A percentile compares a stretch with the other conserved stretches of the same genome.
phyloP scores from a whole-genome alignment of 2,888 invertebrate genomes.

The Thalpophila matura region DNA sequence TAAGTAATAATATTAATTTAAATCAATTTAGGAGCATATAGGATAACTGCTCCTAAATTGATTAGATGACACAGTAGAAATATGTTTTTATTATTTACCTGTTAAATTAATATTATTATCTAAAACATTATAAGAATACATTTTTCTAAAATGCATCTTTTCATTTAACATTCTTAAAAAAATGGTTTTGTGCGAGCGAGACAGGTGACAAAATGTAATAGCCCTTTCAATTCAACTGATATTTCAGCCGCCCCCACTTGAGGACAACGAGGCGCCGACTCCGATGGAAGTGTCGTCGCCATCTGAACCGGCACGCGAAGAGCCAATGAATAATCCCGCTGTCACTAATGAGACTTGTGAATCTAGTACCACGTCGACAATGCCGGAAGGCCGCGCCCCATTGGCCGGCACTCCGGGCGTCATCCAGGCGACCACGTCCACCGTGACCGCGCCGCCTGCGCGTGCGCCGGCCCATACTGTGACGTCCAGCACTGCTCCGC shows the following conservation, averaged over 20 bases:
- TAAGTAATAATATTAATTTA: no score
- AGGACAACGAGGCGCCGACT: conserved; percentile 24
- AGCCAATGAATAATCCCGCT: conserved; percentile 27
- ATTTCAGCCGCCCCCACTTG: conserved; percentile 21
- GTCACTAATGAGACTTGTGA: conserved; percentile 11
- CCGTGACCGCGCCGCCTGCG: neutral
- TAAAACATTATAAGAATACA: no score
- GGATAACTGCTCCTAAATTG: no score
- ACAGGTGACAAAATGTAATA: no score
- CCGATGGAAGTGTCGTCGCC: conserved; percentile 64
- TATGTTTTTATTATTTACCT: no score
- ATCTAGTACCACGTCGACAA: neutral
- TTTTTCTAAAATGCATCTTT: no score
- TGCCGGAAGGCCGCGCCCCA: neutral
- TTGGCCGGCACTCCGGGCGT: neutral
- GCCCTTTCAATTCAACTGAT: neutral
- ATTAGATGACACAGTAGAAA: no score
- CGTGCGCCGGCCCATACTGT: conserved; percentile 22
- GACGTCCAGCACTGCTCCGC: conserved; percentile 43
- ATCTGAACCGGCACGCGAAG: conserved; percentile 25
- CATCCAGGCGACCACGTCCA: conserved; percentile 39
- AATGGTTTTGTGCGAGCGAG: no score
- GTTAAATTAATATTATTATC: no score
- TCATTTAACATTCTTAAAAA: no score
- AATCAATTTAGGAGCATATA: no score